Conservation (phyloP, 2,888 invertebrate species). For the Corbicula japonica region DNA sequence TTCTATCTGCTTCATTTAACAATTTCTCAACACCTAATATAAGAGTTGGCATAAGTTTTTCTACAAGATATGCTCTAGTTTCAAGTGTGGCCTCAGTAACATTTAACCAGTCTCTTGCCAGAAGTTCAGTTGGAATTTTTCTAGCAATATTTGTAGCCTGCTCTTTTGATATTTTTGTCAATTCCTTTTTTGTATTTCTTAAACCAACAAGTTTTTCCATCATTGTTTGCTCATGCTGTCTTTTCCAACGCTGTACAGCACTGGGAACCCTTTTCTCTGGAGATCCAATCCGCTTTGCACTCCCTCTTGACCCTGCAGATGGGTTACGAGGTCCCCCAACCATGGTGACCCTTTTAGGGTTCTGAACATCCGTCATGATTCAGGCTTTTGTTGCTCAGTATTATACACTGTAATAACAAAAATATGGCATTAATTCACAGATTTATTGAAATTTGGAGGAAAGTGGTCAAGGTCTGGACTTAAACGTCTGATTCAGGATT, state of each 20-base stretch:
- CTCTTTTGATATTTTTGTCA: constrained; percentile 77
- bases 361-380: constrained; percentile 67
- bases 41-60: constrained; percentile 85
- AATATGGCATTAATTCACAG: too few relatives aligned
- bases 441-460: too few relatives aligned
- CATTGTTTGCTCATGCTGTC: constrained; percentile 84
- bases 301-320: constrained; percentile 56
- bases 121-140: constrained; percentile 85
- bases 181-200: constrained; percentile 81
- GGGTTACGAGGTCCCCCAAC: constrained; percentile 37
- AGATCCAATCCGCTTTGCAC: constrained; percentile 58
- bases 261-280: constrained; percentile 76
- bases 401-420: too few relatives aligned
- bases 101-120: constrained; percentile 85
- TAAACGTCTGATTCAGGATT: too few relatives aligned
- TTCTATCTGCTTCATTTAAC: constrained; percentile 84
- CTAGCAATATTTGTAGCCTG: constrained; percentile 82
- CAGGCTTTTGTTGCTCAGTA: too few relatives aligned
- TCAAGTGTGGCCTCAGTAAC: constrained; percentile 83
- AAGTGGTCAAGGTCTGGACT: too few relatives aligned
- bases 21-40: constrained; percentile 86
- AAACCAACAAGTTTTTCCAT: constrained; percentile 83
- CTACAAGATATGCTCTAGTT: constrained; percentile 84
- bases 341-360: constrained; percentile 69
- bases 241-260: constrained; percentile 82